Evolutionary conservation across 2,113 vertebrate species (phyloP), one percentile per base, ranked within the genome.

Genomic region (Scytalopus superciliaris): DNA sequence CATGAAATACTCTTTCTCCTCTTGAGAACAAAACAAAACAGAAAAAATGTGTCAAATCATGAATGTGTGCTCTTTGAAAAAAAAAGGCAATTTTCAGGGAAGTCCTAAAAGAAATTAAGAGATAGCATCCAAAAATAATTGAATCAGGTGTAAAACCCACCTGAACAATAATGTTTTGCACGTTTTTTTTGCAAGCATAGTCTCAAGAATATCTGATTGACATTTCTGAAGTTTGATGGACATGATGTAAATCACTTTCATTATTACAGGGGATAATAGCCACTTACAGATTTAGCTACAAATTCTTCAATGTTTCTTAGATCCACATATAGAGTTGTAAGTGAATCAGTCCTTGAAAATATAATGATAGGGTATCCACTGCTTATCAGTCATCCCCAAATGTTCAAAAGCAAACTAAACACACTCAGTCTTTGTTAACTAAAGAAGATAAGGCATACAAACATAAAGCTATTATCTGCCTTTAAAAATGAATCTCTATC

Each of bases 341-440:
- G 45, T 69, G 69, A 90, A 84, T 84, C 62, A 87, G 83, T 59
- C 86, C 83, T 96, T 95, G 84, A 91, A 79, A 93, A 91, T n/a
- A 40, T 25, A 64, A 89, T 69, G 44, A 81, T 14, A 67, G 55
- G 59, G 12, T 78, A 66, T 59, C 59, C 33, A 35, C 14, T 2
- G 12, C 57, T 91, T 96, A 96, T 95, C 30, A 23, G 87, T 87
- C 78, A 87, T 69, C 11, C 35, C 77, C 94, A 96, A 70, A 79
- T 76, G 78, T 62, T 92, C 62, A 91, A 91, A 92, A 84, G 86
- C 40, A 89, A 92, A 81, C 77, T 42, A 84, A 90, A 73, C 31
- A 57, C 12, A 13, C 33, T 90, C 59, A 56, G 49, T 53, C 86
- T 82, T 59, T 88, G 72, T 85, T 96, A 94, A 85, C 84, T 52